phyloP scores from a whole-genome alignment of 2,888 invertebrate genomes.

The Eilema griseolum region DNA sequence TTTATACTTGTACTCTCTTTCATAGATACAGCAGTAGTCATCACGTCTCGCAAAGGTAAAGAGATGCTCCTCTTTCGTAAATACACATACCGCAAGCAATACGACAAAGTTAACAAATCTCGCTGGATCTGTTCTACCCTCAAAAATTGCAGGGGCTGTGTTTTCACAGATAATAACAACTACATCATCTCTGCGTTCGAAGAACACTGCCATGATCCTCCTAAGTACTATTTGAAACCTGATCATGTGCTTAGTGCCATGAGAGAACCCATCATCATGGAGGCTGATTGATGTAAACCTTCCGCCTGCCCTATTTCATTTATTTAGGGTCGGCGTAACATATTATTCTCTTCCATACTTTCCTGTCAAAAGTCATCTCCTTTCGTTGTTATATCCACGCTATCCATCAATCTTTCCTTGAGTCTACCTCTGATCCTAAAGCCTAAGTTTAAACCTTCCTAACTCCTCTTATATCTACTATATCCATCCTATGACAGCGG shows the following conservation, averaged over 20 bases:
- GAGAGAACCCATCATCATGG: conserved; percentile 64
- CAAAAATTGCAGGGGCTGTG: conserved; percentile 75
- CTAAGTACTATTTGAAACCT: conserved; percentile 78
- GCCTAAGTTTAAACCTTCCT: too few relatives aligned
- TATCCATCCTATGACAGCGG: too few relatives aligned
- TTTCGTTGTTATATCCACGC: not conserved
- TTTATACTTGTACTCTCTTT: conserved; percentile 23
- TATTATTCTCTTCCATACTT: not conserved
- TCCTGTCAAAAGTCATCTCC: not conserved
- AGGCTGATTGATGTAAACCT: conserved; percentile 52
- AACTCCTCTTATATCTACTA: too few relatives aligned
- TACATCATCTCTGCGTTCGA: conserved; percentile 68
- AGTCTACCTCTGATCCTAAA: not conserved
- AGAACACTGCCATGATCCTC: conserved; percentile 75
- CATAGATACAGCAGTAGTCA: conserved; percentile 72
- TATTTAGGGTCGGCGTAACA: not conserved
- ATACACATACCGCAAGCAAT: conserved; percentile 78
- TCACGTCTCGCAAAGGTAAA: conserved; percentile 80
- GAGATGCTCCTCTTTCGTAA: conserved; percentile 76
- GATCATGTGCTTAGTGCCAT: conserved; percentile 72
- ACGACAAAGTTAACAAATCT: conserved; percentile 59
- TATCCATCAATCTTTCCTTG: not conserved
- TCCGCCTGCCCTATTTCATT: not conserved
- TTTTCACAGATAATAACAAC: conserved; percentile 73
- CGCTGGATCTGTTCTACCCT: conserved; percentile 80